Base-by-base conservation (phyloP, 2,888 invertebrate genomes). In the Petrolisthes cinctipes region DNA sequence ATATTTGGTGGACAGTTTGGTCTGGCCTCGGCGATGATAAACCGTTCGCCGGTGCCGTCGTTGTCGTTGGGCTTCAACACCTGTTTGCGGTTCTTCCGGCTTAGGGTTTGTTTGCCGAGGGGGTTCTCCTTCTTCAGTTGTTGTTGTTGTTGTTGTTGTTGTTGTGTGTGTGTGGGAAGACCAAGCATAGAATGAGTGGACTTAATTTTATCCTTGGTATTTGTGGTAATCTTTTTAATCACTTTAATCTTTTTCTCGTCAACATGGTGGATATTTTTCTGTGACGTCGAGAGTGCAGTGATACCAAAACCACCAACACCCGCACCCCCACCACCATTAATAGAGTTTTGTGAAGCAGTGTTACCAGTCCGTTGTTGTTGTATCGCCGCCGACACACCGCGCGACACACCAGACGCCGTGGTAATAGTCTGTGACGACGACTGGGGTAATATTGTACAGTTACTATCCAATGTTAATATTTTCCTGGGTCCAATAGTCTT, bases 81-180 rank as follows among this genome's bases (percentile, higher is more conserved):
- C 53, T 86, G 86, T n/a, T 86, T 86, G 20, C 86, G 86, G 57
- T 82, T 81, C 14, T 86, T 86, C 20, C 56, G 81, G 82, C 11
- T 71, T 56, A 57, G 71, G 61, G 37, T 37, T 2, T 37, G 37
- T 61, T 86, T 86, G 20, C 73, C 5, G 6, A 71, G 79, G 6
- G 54, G 1, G 37, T 37, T 37, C 73, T 61, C 71, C 79, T 53
- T 80, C 85, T 85, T 79, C 68, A 17, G 68, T 54, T 79, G 79
- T 85, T 68, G 85, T 68, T 79, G 68, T 54, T 79, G 79, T 85
- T 68, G 85, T 68, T 79, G 68, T 14, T 11, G 73, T 5, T 57
- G 14, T 17, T 68, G 75, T 23, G 54, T 20, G 68, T 78, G 56
- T 53, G 85, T 11, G 54, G 23, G 14, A 20, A 56, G 51, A n/a